These are phyloP conservation scores for Choloepus didactylus DNA, from an alignment of 2,797 vertebrate species.

Conservation along the genomic window DNA sequence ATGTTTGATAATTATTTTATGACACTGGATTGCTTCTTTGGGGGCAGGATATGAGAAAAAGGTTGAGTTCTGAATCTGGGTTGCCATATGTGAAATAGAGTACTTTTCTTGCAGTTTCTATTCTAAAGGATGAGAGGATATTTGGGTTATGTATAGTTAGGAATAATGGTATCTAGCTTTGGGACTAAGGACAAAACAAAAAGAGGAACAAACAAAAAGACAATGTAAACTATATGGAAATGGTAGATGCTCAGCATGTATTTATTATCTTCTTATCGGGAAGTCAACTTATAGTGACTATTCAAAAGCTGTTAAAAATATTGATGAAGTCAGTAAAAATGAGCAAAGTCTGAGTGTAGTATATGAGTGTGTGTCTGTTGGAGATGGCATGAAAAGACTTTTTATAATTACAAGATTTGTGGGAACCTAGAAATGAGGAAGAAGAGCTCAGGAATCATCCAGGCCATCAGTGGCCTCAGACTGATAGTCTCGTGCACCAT, in stretches of 20 bases:
- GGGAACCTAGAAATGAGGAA: not conserved
- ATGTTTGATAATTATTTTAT: not conserved
- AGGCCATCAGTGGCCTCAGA: not conserved
- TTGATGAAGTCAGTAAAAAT: not conserved
- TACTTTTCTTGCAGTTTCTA: not conserved
- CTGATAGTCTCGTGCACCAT: not conserved
- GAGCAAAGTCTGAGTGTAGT: not conserved
- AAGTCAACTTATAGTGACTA: not conserved
- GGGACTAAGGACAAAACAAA: not conserved
- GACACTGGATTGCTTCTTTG: not conserved
- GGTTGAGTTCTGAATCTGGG: not conserved
- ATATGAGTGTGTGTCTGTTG: not conserved
- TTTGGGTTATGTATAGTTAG: not conserved
- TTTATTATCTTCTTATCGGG: not conserved
- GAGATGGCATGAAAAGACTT: not conserved
- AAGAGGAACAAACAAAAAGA: constrained; percentile 3
- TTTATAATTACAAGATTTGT: not conserved
- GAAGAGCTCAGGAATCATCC: not conserved
- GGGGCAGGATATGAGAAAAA: not conserved
- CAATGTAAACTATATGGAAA: not conserved
- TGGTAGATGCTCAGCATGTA: not conserved
- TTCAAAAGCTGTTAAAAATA: not conserved
- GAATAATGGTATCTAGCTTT: not conserved
- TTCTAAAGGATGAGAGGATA: not conserved
- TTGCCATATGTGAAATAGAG: not conserved